Evolutionary conservation across 2,113 vertebrate species (phyloP).

Genomic region (Amphiprion ocellaris): DNA sequence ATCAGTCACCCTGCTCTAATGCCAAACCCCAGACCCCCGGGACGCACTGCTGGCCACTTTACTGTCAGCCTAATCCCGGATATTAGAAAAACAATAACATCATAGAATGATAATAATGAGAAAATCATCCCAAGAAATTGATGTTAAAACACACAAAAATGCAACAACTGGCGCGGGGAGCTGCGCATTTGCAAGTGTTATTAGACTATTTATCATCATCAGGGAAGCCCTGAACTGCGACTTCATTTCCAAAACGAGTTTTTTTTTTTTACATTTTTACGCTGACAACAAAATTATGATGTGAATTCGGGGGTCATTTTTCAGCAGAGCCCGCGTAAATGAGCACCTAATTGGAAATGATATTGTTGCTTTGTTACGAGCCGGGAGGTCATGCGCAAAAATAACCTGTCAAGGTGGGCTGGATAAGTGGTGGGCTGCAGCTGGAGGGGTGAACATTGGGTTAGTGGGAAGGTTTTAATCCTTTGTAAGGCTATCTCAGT

Average conservation of each 20-base stretch:
- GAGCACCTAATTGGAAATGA: background rate
- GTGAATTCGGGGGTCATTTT: constrained; percentile 15
- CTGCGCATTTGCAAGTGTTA: constrained; percentile 28
- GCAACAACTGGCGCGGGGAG: constrained; percentile 9
- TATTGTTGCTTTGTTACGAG: constrained; percentile 6
- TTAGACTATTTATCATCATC: constrained; percentile 34
- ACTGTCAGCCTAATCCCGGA: background rate
- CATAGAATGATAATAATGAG: constrained; percentile 14
- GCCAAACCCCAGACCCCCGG: constrained; percentile 23
- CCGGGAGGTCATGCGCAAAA: constrained; percentile 24
- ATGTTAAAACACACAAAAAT: constrained; percentile 29
- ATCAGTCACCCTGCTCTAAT: constrained; percentile 52
- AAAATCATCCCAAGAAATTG: constrained; percentile 15
- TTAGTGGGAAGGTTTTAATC: constrained; percentile 2
- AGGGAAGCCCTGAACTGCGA: background rate
- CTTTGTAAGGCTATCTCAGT: background rate
- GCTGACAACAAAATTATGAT: constrained; percentile 21
- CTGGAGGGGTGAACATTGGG: constrained; percentile 14
- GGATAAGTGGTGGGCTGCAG: constrained; percentile 12
- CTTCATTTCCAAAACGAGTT: constrained; percentile 18
- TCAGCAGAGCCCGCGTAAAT: background rate
- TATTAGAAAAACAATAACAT: constrained; percentile 8
- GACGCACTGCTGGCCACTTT: constrained; percentile 27
- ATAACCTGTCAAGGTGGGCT: background rate
- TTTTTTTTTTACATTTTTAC: constrained; percentile 31